Conservation (phyloP, 2,888 invertebrate genomes). For the Sarcophaga rosellei region DNA sequence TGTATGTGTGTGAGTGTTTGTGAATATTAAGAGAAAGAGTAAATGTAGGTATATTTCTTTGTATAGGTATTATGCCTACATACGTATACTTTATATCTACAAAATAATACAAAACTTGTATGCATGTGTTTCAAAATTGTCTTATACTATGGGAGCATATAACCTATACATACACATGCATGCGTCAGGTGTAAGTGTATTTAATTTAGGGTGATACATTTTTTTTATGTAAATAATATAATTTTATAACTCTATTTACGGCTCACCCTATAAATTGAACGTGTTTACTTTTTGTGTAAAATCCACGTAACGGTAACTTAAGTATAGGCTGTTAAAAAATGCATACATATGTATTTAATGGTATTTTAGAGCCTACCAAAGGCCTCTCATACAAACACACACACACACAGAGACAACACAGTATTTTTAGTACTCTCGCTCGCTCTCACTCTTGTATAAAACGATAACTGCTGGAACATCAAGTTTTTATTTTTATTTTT, state of each 20-base stretch:
- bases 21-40: no score
- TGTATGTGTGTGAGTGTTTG: background rate
- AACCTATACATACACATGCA: no score
- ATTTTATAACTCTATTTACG: background rate
- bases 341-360: constrained; percentile 53
- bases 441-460: no score
- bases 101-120: no score
- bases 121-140: no score
- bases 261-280: background rate
- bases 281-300: background rate
- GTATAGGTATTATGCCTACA: no score
- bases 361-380: constrained; percentile 55
- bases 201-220: background rate
- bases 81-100: no score
- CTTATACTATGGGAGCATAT: no score
- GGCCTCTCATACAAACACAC: constrained; percentile 4
- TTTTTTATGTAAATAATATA: background rate
- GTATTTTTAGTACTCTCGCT: no score
- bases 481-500: background rate
- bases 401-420: no score
- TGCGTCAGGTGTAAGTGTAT: background rate
- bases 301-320: background rate
- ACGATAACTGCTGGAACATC: no score
- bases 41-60: no score
- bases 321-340: constrained; percentile 36